Base-by-base conservation (phyloP, 2,888 invertebrate genomes). In the Volucella zonaria region DNA sequence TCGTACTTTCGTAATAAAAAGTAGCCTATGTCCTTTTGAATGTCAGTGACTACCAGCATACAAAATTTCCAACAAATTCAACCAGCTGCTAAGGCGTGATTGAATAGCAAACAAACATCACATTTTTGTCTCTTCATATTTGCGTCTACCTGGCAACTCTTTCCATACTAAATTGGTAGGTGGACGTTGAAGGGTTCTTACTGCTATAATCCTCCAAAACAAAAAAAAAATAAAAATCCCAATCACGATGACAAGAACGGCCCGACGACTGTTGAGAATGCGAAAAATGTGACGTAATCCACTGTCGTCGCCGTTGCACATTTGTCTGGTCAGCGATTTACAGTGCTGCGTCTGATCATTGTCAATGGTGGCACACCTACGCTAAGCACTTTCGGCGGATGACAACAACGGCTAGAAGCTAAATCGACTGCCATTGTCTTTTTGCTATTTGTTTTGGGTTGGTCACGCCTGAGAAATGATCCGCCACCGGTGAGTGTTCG, bases 321-420 rank as follows among this genome's bases (percentile, higher is more conserved):
- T 56, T 47, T 78, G 54, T 71, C 71, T 45, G 77, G 31, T 6
- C 66, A 40, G 31, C 58, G 58, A 80, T 75, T 64, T 56, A 49
- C 56, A 42, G 47, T 38, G 52, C n/a, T 47, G 42, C 61, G 70
- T 77, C 62, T 70, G 70, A 61, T 38, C 52, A 59, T 74, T 71
- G 79, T 75, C 15, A 75, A 66, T 74, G 61, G 8, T 74, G 61
- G 8, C 80, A 76, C 83, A 75, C 83, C 80, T 76, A 71, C 59
- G 58, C 75, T 62, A 68, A 75, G 75, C 51, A 80, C 75, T 75
- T 58, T 64, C 1, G 61, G 14, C 66, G 62, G 75, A 68, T 38
- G 74, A 15, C 52, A 49, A 58, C 10, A 42, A 40, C 61, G 12
- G 23, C 43, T 59, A 43, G 42, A 15, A 54, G 43, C 54, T 31